Evolutionary conservation across 2,888 invertebrate species (phyloP).

Genomic region (Cyclophora albipunctata): DNA sequence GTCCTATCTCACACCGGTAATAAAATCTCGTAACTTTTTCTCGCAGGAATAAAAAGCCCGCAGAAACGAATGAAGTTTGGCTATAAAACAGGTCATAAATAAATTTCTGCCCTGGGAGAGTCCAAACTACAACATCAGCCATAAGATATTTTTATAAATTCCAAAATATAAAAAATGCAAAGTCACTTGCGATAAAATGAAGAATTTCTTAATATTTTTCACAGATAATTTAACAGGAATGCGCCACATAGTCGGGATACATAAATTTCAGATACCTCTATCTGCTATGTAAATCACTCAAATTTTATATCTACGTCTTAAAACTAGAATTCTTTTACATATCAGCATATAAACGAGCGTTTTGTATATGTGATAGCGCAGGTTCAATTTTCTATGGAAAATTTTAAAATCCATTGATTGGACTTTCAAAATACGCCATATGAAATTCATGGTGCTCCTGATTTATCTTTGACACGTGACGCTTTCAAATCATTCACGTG

Average conservation of each 20-base stretch:
- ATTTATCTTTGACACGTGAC: slow-evolving; percentile 23
- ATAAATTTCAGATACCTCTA: slow-evolving; percentile 35
- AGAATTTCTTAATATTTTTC: slow-evolving; percentile 30
- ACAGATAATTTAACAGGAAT: slow-evolving; percentile 49
- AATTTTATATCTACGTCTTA: slow-evolving; percentile 32
- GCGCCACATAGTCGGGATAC: slow-evolving; percentile 32
- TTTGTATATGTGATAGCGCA: slow-evolving; percentile 9
- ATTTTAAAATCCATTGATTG: slow-evolving; percentile 31
- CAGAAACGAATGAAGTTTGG: slow-evolving; percentile 72
- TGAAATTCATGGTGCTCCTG: slow-evolving; percentile 35
- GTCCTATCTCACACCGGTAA: slow-evolving; percentile 72
- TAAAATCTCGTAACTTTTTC: slow-evolving; percentile 72
- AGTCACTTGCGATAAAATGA: slow-evolving; percentile 16
- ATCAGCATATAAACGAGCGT: slow-evolving; percentile 17
- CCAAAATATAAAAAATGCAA: slow-evolving; percentile 13
- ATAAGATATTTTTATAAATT: slow-evolving; percentile 17
- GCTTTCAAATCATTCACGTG: slow-evolving; percentile 10
- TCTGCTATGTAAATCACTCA: slow-evolving; percentile 41
- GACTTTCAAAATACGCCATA: slow-evolving; percentile 43
- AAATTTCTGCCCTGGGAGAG: slow-evolving; percentile 48
- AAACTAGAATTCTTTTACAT: slow-evolving; percentile 28
- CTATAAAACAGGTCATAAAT: slow-evolving; percentile 73
- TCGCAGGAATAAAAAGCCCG: slow-evolving; percentile 70
- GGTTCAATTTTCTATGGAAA: slow-evolving; percentile 39
- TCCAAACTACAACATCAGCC: slow-evolving; percentile 53